Evolutionary conservation across 2,113 vertebrate species (phyloP).

Genomic region (Vulpes lagopus): DNA sequence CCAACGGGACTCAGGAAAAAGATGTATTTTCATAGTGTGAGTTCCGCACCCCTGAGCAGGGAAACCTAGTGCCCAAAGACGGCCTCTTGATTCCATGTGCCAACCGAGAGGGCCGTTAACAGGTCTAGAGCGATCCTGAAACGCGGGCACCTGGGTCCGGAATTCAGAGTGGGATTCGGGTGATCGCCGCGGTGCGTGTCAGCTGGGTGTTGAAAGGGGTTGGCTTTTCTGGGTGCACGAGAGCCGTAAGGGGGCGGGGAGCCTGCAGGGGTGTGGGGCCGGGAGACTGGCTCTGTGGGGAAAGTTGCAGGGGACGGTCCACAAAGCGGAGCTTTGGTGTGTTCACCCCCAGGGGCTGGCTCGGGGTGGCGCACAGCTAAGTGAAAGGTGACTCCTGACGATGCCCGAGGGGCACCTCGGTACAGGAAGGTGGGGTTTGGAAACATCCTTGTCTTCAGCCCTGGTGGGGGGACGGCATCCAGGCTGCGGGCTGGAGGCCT

Average conservation of each 20-base stretch:
- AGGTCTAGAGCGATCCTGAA: background rate
- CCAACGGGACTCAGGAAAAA: background rate
- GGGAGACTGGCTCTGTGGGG: background rate
- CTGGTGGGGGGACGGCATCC: background rate
- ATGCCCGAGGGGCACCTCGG: background rate
- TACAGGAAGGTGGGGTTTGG: background rate
- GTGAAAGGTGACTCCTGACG: background rate
- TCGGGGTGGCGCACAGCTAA: background rate
- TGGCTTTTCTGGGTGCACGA: background rate
- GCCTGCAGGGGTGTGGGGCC: no score
- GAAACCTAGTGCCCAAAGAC: background rate
- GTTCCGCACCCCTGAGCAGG: background rate
- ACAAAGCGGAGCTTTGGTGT: background rate
- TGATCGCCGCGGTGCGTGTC: background rate
- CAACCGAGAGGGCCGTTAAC: no score
- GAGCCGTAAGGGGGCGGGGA: background rate
- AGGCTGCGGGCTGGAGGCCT: background rate
- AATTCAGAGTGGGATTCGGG: background rate
- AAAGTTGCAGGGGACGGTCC: background rate
- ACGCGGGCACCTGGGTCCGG: background rate
- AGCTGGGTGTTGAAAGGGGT: background rate
- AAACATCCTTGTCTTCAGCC: background rate
- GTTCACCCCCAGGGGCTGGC: background rate
- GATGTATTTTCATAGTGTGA: background rate
- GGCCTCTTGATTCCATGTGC: background rate